Evolutionary conservation across 1,140 invertebrate species (phyloP), one percentile per base, ranked within the genome.

Genomic region (fruit fly (Drosophila melanogaster)): DNA sequence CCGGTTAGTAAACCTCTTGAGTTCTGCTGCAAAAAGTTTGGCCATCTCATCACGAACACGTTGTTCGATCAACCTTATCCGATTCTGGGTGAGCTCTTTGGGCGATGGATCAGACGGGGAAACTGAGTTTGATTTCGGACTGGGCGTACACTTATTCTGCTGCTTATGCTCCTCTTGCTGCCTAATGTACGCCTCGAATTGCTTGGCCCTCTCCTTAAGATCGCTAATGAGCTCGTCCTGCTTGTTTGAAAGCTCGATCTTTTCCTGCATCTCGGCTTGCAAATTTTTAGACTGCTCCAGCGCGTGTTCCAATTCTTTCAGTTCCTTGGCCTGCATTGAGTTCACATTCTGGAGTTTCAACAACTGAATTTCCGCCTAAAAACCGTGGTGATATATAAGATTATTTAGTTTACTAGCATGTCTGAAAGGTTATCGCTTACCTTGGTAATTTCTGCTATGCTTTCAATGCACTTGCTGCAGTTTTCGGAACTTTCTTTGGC

Each of bases 21-120:
- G 92, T 90, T 94, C 93, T 19, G 92, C 47, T 0, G 94, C 94
- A 83, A 94, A 94, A 19, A 94, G 93, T 74, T 94, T 93, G 0
- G 93, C 93, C 89, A 94, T 93, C 73, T 94, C 94, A 47, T 94
- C 93, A 6, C 94, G 84, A 73, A 94, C 94, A 55, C 93, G 93
- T 47, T 90, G 66, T 44, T 92, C 91, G 10, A 90, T 90, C 6
- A 66, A 55, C 51, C 77, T 86, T 11, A 83, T 75, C 3, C 81
- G 73, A 22, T 60, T 62, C 61, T 56, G 61, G n/a, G 53, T 77
- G 1, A 81, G 58, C n/a, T 90, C 64, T 33, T 62, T 60, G 8
- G 58, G 58, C 0, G 79, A 50, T 0, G 12, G 19, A 4, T 4
- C 12, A 7, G 67, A 30, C 10, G 74, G 43, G 0, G 53, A 26